These are phyloP conservation scores for Stegana nigrithorax DNA, from an alignment of 2,888 invertebrate genomes.

Conservation along the genomic window DNA sequence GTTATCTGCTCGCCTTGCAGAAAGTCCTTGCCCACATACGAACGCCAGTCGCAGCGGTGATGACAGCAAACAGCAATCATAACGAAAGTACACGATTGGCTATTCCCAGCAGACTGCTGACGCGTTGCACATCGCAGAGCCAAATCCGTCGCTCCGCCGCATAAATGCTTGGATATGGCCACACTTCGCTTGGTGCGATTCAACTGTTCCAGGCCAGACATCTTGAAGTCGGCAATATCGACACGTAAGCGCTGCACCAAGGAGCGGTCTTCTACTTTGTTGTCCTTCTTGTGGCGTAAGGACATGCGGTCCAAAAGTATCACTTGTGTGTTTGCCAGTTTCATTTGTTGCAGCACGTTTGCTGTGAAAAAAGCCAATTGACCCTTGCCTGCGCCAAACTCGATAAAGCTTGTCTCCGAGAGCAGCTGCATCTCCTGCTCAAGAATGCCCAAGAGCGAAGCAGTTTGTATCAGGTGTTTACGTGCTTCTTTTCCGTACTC, in stretches of 20 bases:
- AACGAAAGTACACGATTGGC: conserved; percentile 70
- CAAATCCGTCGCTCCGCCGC: conserved; percentile 88
- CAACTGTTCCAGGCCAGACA: conserved; percentile 71
- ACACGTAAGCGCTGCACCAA: conserved; percentile 77
- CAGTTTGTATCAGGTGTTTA: conserved; percentile 83
- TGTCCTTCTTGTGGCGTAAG: conserved; percentile 84
- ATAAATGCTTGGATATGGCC: conserved; percentile 88
- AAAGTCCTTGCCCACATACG: conserved; percentile 78
- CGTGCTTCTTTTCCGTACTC: conserved; percentile 74
- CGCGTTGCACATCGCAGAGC: conserved; percentile 76
- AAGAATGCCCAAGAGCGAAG: conserved; percentile 80
- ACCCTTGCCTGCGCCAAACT: conserved; percentile 93
- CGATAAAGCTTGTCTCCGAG: conserved; percentile 79
- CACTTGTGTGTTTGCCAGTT: conserved; percentile 71
- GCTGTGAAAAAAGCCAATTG: conserved; percentile 84
- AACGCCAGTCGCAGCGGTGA: conserved; percentile 81
- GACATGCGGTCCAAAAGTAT: conserved; percentile 84
- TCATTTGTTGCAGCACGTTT: conserved; percentile 69
- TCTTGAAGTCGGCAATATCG: conserved; percentile 82
- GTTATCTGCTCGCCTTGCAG: conserved; percentile 72
- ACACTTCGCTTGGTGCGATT: conserved; percentile 72
- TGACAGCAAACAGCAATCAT: conserved; percentile 91
- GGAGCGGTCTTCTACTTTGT: conserved; percentile 70
- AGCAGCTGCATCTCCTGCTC: conserved; percentile 73
- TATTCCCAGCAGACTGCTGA: conserved; percentile 8